phyloP scores from a whole-genome alignment of 2,888 invertebrate species.

The Baccha elongata region DNA sequence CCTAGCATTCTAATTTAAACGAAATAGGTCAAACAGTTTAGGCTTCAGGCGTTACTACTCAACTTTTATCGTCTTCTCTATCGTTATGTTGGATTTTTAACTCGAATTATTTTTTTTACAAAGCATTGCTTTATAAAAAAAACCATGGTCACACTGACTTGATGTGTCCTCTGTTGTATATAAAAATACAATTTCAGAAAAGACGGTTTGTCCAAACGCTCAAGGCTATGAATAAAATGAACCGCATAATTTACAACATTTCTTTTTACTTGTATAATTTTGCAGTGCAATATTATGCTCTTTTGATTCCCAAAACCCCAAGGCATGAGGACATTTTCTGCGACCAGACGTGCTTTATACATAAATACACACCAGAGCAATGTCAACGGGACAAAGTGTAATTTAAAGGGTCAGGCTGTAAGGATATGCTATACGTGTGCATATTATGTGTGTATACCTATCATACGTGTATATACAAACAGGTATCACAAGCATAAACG shows the following conservation, averaged over 20 bases:
- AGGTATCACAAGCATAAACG: not conserved
- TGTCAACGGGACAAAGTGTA: constrained; percentile 35
- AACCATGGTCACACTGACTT: too few species aligned
- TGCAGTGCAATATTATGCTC: constrained; percentile 21
- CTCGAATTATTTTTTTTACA: too few species aligned
- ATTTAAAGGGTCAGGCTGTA: not conserved
- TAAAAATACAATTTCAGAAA: not conserved
- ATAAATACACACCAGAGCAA: too few species aligned
- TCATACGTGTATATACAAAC: not conserved
- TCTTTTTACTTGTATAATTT: not conserved
- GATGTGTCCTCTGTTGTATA: not conserved
- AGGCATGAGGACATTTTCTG: constrained; percentile 4
- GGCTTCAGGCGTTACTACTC: too few species aligned
- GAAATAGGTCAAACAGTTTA: too few species aligned
- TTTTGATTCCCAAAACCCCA: constrained; percentile 15
- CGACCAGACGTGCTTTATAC: constrained; percentile 7
- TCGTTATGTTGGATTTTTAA: too few species aligned
- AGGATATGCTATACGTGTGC: not conserved
- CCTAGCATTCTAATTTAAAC: too few species aligned
- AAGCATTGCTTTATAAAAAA: too few species aligned
- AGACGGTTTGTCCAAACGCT: not conserved
- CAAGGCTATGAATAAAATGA: constrained; percentile 7
- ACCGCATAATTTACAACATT: constrained; percentile 5
- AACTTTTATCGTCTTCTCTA: too few species aligned
- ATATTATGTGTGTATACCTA: not conserved